Conservation (phyloP, 2,113 vertebrate species). For the Halcyon malimbica region DNA sequence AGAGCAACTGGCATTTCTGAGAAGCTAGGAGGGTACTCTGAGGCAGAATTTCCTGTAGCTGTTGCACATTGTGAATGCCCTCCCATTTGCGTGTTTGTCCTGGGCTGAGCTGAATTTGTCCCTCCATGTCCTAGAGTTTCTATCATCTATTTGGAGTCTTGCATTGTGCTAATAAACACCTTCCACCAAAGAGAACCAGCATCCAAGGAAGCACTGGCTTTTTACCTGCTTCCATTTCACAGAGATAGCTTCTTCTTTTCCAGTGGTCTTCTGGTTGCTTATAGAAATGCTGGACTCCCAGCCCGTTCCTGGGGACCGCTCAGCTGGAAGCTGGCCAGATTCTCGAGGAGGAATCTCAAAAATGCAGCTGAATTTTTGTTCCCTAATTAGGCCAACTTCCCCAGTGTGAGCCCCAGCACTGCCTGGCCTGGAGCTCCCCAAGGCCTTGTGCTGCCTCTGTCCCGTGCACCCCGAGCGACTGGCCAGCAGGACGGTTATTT, state of each 20-base stretch:
- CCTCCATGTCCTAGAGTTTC: neutral
- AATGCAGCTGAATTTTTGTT: constrained; percentile 88
- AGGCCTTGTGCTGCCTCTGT: constrained; percentile 51
- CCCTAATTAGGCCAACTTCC: constrained; percentile 95
- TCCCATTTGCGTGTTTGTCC: neutral
- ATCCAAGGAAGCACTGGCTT: neutral
- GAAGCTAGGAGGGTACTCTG: neutral
- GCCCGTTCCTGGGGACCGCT: constrained; percentile 71
- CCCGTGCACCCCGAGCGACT: constrained; percentile 46
- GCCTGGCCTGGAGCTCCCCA: constrained; percentile 59
- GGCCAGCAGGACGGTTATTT: constrained; percentile 81
- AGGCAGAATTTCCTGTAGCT: neutral
- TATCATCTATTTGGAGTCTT: neutral
- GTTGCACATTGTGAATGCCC: neutral
- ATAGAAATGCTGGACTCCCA: constrained; percentile 59
- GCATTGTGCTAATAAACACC: neutral
- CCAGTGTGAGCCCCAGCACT: constrained; percentile 67
- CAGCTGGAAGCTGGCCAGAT: constrained; percentile 78
- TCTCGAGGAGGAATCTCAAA: constrained; percentile 82
- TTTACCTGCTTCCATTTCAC: neutral
- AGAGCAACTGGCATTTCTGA: neutral
- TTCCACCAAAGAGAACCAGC: neutral
- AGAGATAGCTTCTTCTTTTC: neutral
- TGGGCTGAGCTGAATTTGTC: neutral
- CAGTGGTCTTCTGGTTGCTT: constrained; percentile 36